Percentiles rank a stretch among this genome's conserved stretches.
Conservation (phyloP, 2,113 vertebrate species). For the Dipodomys stephensi region DNA sequence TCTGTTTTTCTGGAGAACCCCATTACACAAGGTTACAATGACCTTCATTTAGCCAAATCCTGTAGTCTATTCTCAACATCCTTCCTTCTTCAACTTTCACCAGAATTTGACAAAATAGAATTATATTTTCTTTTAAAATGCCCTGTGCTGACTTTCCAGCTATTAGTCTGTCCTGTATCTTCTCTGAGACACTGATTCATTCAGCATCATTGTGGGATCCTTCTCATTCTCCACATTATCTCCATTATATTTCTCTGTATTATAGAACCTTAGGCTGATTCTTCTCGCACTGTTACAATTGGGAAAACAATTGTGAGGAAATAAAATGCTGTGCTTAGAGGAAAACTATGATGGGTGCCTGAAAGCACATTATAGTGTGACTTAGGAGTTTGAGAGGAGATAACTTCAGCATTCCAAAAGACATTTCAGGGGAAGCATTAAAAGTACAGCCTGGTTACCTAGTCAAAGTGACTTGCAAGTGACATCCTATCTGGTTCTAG, state of each 20-base stretch:
- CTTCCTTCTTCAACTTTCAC: not conserved
- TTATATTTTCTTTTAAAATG: not conserved
- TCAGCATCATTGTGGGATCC: not conserved
- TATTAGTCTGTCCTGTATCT: not conserved
- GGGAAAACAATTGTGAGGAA: not conserved
- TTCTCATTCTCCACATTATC: not conserved
- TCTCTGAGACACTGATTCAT: not conserved
- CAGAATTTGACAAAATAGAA: not conserved
- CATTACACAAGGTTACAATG: not conserved
- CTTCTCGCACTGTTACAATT: not conserved
- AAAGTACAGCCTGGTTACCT: not conserved
- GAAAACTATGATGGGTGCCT: not conserved
- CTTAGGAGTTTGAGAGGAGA: not conserved
- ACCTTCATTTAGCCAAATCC: not conserved
- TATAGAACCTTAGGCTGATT: not conserved
- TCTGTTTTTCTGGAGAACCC: not conserved
- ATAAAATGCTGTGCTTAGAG: not conserved
- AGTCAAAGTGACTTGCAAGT: not conserved
- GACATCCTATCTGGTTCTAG: not conserved
- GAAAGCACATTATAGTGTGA: not conserved
- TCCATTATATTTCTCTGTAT: not conserved
- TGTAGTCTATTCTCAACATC: not conserved
- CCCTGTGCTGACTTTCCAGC: not conserved
- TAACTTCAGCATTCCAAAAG: not conserved
- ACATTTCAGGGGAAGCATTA: not conserved